A percentile compares a stretch with the other conserved stretches of the same genome.
Evolutionary conservation across 37 sponge, comb jelly and placozoan species (phyloP).

Genomic region (Amphimedon queenslandica): DNA sequence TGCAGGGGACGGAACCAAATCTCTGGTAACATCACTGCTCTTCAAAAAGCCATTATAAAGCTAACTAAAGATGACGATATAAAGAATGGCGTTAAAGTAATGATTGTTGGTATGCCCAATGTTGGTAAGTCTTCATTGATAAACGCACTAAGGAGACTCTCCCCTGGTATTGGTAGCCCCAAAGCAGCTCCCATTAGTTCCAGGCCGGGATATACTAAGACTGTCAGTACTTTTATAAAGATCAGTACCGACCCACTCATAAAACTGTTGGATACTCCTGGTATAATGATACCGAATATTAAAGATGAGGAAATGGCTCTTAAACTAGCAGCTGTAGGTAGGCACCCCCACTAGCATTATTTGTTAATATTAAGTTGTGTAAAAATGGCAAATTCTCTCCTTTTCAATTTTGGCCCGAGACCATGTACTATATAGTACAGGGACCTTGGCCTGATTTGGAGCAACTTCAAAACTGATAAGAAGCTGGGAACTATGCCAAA

Average conservation of each 20-base stretch:
- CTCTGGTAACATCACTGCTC: slow-evolving; percentile 5
- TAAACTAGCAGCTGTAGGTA: too few species aligned
- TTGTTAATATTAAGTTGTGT: too few species aligned
- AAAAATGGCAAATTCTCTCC: too few species aligned
- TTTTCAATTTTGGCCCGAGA: too few species aligned
- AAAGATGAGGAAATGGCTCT: too few species aligned
- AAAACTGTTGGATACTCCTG: slow-evolving; percentile 94
- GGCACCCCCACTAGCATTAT: too few species aligned
- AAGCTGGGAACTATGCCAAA: too few species aligned
- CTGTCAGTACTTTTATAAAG: neutral
- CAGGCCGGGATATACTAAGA: slow-evolving; percentile 24
- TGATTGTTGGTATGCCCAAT: slow-evolving; percentile 92
- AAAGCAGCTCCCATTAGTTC: slow-evolving; percentile 90
- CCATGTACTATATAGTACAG: too few species aligned
- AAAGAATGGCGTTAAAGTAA: slow-evolving; percentile 37
- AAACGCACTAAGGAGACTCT: slow-evolving; percentile 83
- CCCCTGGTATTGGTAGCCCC: slow-evolving; percentile 85
- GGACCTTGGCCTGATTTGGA: too few species aligned
- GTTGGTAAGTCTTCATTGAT: slow-evolving; percentile 98
- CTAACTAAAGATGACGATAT: too few species aligned
- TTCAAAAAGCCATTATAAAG: slow-evolving; percentile 4
- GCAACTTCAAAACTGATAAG: too few species aligned
- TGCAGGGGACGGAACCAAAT: neutral
- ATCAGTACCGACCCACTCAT: slow-evolving; percentile 94
- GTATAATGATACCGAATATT: slow-evolving; percentile 84